Evolutionary conservation across 2,888 invertebrate species (phyloP), one percentile per base, ranked within the genome.

Genomic region (Stenotaenia linearis): DNA sequence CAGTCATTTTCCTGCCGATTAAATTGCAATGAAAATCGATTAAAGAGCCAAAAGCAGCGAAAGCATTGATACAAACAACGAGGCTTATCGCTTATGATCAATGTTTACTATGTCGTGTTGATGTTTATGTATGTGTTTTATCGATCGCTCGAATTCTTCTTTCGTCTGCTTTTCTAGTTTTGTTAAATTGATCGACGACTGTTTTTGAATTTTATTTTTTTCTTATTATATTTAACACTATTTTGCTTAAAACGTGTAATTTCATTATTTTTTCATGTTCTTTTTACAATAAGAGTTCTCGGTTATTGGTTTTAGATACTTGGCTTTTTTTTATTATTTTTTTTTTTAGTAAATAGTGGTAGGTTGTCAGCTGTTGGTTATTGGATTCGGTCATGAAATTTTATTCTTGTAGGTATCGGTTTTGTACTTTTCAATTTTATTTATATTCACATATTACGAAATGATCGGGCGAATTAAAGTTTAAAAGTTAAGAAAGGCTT

Each of bases 1-100:
- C 69, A 69, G 69, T 69, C 69, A 69, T 69, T 69, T 69, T 69
- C 69, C 69, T 69, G 69, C 69, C 69, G 69, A 69, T 69, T 69
- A 69, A 69, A 69, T 69, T 69, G 69, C 10, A 69, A 69, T 69
- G 69, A 69, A 69, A 69, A 69, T 69, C 69, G 69, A 69, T 25
- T 69, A 28, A 28, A 23, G n/a, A 3, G 69, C 28, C 15, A 15
- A 69, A 61, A 69, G 5, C 10, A 15, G 12, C 9, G 25, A 23
- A 7, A 12, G 28, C 0, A 28, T 15, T 28, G 69, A 69, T 28
- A 28, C 69, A 69, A 28, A 28, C 25, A 25, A 28, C 6, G 18
- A 18, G 2, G 18, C 18, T 50, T 50, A 50, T 50, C 50, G 18
- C 50, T 5, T 18, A 18, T 50, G 50, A 50, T 50, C 50, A 50